Evolutionary conservation across 2,797 vertebrate species (phyloP).

Genomic region (Tragelaphus eurycerus): DNA sequence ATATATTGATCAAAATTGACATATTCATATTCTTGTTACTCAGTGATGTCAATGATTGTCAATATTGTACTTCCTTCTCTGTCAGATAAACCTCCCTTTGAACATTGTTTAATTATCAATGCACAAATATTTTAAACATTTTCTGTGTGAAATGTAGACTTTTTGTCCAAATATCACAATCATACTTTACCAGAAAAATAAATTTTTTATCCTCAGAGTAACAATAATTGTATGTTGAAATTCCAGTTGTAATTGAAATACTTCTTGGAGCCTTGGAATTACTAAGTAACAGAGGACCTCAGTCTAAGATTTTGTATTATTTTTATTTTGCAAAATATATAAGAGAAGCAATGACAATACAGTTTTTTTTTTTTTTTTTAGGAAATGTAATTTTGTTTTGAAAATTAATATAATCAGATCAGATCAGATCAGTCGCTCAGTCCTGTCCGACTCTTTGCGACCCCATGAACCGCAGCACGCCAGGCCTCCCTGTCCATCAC

Average conservation of each 20-base stretch:
- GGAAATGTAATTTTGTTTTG: not conserved
- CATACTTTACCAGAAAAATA: not conserved
- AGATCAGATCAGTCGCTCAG: too few relatives aligned
- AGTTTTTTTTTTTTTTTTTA: not conserved
- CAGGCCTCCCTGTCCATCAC: too few relatives aligned
- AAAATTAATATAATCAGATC: not conserved
- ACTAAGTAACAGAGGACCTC: not conserved
- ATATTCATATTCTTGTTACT: not conserved
- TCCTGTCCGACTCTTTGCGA: too few relatives aligned
- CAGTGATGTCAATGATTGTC: not conserved
- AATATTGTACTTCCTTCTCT: not conserved
- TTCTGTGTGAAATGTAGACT: not conserved
- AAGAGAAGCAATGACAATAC: not conserved
- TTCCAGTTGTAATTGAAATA: not conserved
- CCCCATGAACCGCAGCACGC: too few relatives aligned
- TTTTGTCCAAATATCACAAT: not conserved
- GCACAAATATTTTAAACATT: not conserved
- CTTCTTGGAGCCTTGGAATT: not conserved
- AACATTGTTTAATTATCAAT: not conserved
- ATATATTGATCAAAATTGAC: not conserved
- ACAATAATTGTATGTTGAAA: not conserved
- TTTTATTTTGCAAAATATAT: not conserved
- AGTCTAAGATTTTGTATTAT: not conserved
- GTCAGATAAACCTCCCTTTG: not conserved
- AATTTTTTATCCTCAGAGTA: not conserved